phyloP scores from a whole-genome alignment of 2,888 invertebrate genomes.

The Malthinus flaveolus region DNA sequence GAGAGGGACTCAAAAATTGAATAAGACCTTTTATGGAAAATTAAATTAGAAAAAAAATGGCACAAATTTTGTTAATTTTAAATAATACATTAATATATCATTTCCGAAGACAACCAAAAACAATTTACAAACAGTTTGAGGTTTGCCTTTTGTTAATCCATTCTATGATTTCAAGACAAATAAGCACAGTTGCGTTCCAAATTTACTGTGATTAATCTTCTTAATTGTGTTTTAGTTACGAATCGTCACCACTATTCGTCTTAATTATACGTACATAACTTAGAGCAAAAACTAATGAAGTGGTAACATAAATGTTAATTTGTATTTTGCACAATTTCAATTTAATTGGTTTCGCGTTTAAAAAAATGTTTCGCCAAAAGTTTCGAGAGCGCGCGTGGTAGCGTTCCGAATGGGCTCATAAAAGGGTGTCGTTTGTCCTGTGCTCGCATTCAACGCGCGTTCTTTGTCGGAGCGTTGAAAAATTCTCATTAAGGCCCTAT shows the following conservation, averaged over 20 bases:
- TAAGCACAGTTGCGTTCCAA: constrained; percentile 32
- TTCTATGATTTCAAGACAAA: constrained; percentile 41
- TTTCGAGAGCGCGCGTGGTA: too few relatives aligned
- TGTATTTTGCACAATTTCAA: background rate
- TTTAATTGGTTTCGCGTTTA: background rate
- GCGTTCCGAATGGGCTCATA: too few relatives aligned
- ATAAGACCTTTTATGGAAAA: too few relatives aligned
- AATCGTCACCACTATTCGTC: constrained; percentile 47
- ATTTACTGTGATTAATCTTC: constrained; percentile 46
- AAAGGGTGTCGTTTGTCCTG: too few relatives aligned
- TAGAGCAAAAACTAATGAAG: constrained; percentile 7
- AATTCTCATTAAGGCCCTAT: too few relatives aligned
- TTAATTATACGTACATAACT: constrained; percentile 43
- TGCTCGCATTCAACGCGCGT: too few relatives aligned
- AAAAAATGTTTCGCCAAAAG: too few relatives aligned
- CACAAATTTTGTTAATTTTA: too few relatives aligned
- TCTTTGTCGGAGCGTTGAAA: too few relatives aligned
- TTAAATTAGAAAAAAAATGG: too few relatives aligned
- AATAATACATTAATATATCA: too few relatives aligned
- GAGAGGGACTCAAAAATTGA: too few relatives aligned
- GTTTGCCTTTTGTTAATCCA: constrained; percentile 36
- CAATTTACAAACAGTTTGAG: constrained; percentile 29
- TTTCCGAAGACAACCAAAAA: constrained; percentile 18
- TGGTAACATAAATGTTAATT: constrained; percentile 14
- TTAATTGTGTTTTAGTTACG: constrained; percentile 46